Base-by-base conservation (phyloP, 2,113 vertebrate species). In the Capra hircus region DNA sequence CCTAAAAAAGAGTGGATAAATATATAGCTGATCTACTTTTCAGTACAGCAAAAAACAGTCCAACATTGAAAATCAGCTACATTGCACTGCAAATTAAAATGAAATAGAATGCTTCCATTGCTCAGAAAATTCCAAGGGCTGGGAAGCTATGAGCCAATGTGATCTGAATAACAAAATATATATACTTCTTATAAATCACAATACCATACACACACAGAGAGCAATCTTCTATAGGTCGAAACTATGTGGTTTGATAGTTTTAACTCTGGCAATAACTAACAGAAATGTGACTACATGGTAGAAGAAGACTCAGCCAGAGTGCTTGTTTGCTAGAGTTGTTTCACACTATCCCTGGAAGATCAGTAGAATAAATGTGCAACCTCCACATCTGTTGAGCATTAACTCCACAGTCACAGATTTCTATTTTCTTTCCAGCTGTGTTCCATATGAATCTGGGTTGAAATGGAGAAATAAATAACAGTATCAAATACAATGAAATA, bases 361-460 rank as follows among this genome's bases (percentile, higher is more conserved):
- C 43, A 95, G 53, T 60, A 52, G 78, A 94, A 94, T 30, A 94
- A 92, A 27, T 81, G n/a, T 48, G 40, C 80, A 84, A 85, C 87
- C 59, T 95, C 43, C 57, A 78, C 83, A 92, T 97, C 96, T 96
- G 96, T 55, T 92, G 57, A 67, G 14, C 52, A 96, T 95, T 90
- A 95, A 96, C 64, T 92, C 45, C 83, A 90, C 50, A 92, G 92
- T 95, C 81, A 85, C 0, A 7, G 17, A 91, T 87, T 95, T 71
- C 52, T 95, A 21, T 84, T 96, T 96, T 92, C 59, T 91, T 94
- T 97, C 53, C 74, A 90, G 80, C 87, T 89, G 48, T 85, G 40
- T 78, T 40, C n/a, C 50, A 83, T 97, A 52, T 94, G 45, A 91
- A 95, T 97, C 52, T 90, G 45, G 23, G 15, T 33, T 81, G 83